Evolutionary conservation across 2,797 vertebrate species (phyloP), one percentile per base, ranked within the genome.

Genomic region (Muscicapa striata): DNA sequence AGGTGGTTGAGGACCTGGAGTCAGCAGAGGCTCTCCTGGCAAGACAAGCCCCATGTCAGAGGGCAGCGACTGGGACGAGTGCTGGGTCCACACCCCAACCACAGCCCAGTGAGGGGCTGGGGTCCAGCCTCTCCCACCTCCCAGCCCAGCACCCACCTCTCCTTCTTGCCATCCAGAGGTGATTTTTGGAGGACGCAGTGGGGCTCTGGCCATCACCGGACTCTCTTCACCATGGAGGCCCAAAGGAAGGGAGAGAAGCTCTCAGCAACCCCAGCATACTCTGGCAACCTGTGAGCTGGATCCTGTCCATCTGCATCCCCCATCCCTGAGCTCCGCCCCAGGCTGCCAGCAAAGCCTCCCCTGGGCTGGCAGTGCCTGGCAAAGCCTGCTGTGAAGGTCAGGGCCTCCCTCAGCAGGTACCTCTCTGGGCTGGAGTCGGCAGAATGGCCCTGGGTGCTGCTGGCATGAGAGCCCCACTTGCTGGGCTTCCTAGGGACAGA

Each of bases 21-120:
- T 98, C 98, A 8, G 93, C 97, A 13, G 98, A 99, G 90, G 99
- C 98, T 43, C 98, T 98, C 97, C 99, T 99, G 91, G 48, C 24
- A 75, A 87, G 69, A 87, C 0, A 1, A 93, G 48, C 26, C 26
- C 6, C 46, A 1, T 4, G 15, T 68, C 49, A 80, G 75, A 64
- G 17, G 7, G 5, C 4, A 5, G 27, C 0, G 0, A 43, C 0
- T 32, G 70, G 51, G 30, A 72, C 15, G 24, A 43, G 24, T 0
- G 0, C 38, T 13, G 54, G 48, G 46, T 45, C 30, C 74, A 73
- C 43, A 66, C 4, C 11, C 46, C 17, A 4, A 0, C 12, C 1
- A 0, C 22, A 73, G 48, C 43, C 34, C 15, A 1, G 17, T 0
- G 2, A 76, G 27, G 26, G 30, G 23, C 27, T 32, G 43, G 17